phyloP scores from a whole-genome alignment of 2,888 invertebrate species.

The Eulithis testata region DNA sequence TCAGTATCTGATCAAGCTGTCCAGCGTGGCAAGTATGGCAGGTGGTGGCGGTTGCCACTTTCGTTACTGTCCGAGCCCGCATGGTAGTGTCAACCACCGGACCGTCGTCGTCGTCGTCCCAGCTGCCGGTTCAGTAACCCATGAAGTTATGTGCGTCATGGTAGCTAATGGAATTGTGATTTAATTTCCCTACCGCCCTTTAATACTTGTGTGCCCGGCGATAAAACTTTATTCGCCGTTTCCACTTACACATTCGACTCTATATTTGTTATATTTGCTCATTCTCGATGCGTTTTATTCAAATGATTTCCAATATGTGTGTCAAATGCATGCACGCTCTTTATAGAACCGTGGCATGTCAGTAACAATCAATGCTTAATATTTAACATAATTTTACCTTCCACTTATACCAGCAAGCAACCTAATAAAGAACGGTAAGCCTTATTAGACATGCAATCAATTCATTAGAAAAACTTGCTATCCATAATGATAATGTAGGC shows the following conservation, averaged over 20 bases:
- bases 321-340: slow-evolving; percentile 42
- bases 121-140: slow-evolving; percentile 73
- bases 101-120: slow-evolving; percentile 48
- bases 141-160: slow-evolving; percentile 52
- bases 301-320: slow-evolving; percentile 35
- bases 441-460: slow-evolving; percentile 58
- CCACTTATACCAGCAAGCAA: slow-evolving; percentile 48
- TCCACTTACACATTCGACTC: slow-evolving; percentile 5
- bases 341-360: slow-evolving; percentile 42
- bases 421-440: slow-evolving; percentile 57
- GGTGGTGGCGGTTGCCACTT: slow-evolving; percentile 44
- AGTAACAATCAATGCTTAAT: slow-evolving; percentile 45
- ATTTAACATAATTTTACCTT: slow-evolving; percentile 55
- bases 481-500: slow-evolving; percentile 63
- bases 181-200: slow-evolving; percentile 40
- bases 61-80: slow-evolving; percentile 50
- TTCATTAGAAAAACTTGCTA: slow-evolving; percentile 58
- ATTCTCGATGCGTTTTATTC: not conserved
- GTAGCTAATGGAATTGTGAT: slow-evolving; percentile 57
- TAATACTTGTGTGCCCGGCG: slow-evolving; percentile 32
- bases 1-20: slow-evolving; percentile 38
- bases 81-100: slow-evolving; percentile 47
- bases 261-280: not conserved
- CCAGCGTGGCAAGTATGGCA: slow-evolving; percentile 34
- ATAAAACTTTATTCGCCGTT: slow-evolving; percentile 32